Evolutionary conservation across 2,888 invertebrate species (phyloP).

Genomic region (Urechis unicinctus): DNA sequence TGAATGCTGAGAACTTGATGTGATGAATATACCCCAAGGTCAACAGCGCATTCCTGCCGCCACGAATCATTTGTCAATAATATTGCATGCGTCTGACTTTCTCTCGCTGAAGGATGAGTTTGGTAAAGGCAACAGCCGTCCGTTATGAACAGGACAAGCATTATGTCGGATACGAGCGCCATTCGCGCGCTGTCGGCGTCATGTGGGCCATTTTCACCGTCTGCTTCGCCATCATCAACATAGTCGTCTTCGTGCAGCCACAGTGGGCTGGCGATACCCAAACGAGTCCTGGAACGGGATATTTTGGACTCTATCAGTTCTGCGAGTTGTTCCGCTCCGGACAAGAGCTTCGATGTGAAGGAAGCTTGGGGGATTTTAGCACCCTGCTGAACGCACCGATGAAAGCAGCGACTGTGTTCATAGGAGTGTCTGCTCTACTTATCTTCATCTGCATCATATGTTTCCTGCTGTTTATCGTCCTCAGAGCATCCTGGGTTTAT

Average conservation of each 20-base stretch:
- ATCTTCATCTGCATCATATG: conserved; percentile 78
- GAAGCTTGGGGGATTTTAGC: conserved; percentile 65
- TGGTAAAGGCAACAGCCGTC: no score
- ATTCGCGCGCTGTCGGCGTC: conserved; percentile 76
- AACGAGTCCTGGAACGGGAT: conserved; percentile 70
- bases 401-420: conserved; percentile 79
- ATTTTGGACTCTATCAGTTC: conserved; percentile 86
- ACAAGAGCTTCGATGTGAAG: conserved; percentile 59
- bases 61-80: no score
- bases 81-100: no score
- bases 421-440: conserved; percentile 73
- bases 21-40: no score
- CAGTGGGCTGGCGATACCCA: conserved; percentile 52
- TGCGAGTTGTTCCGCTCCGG: conserved; percentile 60
- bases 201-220: conserved; percentile 97
- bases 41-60: no score
- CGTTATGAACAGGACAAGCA: conserved; percentile 1
- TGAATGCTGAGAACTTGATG: no score
- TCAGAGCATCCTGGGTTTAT: conserved; percentile 84
- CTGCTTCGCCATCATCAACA: conserved; percentile 90
- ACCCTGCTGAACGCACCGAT: conserved; percentile 76
- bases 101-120: no score
- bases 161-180: conserved; percentile 46
- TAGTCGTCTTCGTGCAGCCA: conserved; percentile 91
- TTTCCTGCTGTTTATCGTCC: conserved; percentile 87